Conservation (phyloP, 30 jellyfish, hydroid and myxozoan species). For the Hydractinia echinata region DNA sequence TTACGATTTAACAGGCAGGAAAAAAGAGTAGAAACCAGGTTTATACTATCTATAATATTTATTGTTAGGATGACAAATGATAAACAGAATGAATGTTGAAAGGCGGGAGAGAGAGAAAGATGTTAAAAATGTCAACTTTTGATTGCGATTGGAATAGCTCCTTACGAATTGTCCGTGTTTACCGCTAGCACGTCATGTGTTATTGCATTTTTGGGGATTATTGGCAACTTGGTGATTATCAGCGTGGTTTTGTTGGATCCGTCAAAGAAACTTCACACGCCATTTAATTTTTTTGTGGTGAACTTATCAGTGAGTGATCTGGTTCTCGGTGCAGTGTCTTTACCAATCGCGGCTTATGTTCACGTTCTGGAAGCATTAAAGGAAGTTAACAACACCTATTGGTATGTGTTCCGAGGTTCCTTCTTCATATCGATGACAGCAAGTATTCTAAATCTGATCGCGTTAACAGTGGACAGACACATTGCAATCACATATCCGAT, state of each 20-base stretch:
- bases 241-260: slow-evolving; percentile 15
- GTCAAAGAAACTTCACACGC: slow-evolving; percentile 26
- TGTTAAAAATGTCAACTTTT: background rate
- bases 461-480: slow-evolving; percentile 25
- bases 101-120: too few species aligned
- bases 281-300: slow-evolving; percentile 26
- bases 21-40: too few species aligned
- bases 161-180: slow-evolving; percentile 45
- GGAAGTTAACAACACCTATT: background rate
- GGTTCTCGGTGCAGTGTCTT: slow-evolving; percentile 4
- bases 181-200: slow-evolving; percentile 44
- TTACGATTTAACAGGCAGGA: too few species aligned
- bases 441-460: slow-evolving; percentile 16
- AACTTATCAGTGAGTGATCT: slow-evolving; percentile 25
- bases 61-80: too few species aligned
- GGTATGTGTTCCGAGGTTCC: background rate
- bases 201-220: slow-evolving; percentile 37
- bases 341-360: slow-evolving; percentile 17
- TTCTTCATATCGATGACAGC: slow-evolving; percentile 23
- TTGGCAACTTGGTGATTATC: slow-evolving; percentile 24
- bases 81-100: too few species aligned
- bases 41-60: too few species aligned
- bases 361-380: background rate
- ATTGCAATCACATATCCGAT: slow-evolving; percentile 19
- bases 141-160: slow-evolving; percentile 21